Percentiles rank a stretch among this genome's conserved stretches.
Conservation (phyloP, 2,797 vertebrate species). For the Eupleurogrammus muticus region DNA sequence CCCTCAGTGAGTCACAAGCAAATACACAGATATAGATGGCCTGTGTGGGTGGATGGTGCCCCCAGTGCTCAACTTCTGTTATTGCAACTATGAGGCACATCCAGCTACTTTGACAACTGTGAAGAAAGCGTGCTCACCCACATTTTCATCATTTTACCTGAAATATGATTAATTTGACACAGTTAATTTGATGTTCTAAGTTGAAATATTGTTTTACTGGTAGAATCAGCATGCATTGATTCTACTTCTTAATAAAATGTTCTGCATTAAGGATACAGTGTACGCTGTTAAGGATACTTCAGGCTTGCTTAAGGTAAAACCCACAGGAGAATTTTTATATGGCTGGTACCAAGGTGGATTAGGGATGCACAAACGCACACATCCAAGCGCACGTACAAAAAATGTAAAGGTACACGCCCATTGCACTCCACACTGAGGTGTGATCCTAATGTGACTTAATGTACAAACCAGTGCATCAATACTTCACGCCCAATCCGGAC, state of each 20-base stretch:
- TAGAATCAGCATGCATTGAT: conserved; percentile 25
- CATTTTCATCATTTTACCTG: conserved; percentile 36
- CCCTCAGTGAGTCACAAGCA: conserved; percentile 75
- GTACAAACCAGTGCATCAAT: conserved; percentile 24
- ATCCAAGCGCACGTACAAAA: conserved; percentile 10
- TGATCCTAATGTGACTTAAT: conserved; percentile 30
- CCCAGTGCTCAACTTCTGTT: conserved; percentile 71
- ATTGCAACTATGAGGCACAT: conserved; percentile 63
- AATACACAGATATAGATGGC: conserved; percentile 70
- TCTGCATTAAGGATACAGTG: background rate
- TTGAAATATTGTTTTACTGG: conserved; percentile 25
- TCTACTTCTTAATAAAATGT: conserved; percentile 10
- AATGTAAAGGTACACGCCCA: conserved; percentile 30
- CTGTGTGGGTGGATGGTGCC: conserved; percentile 77
- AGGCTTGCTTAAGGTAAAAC: conserved; percentile 10
- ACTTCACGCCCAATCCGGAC: conserved; percentile 58
- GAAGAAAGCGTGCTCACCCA: conserved; percentile 46
- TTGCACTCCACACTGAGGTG: conserved; percentile 32
- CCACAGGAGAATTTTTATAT: conserved; percentile 13
- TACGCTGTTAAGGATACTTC: background rate
- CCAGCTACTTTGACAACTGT: conserved; percentile 35
- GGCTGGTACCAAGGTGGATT: conserved; percentile 8
- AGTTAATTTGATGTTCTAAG: conserved; percentile 17
- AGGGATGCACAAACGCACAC: background rate
- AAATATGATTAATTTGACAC: conserved; percentile 38